Conservation (phyloP, 2,888 invertebrate genomes). For the Empis livida region DNA sequence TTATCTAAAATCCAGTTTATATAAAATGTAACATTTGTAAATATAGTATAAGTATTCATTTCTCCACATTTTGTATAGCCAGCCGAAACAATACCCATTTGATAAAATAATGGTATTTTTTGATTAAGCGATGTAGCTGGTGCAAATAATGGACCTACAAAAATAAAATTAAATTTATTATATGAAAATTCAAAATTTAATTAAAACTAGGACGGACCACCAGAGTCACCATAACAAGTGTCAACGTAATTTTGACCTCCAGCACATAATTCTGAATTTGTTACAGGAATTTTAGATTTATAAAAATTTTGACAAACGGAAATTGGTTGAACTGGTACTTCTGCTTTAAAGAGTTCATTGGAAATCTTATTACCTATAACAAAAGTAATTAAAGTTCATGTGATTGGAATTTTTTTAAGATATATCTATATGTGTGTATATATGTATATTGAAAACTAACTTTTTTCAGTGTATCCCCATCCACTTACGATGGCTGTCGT, state of each 20-base stretch:
- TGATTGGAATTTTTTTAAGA: no score
- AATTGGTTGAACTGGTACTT: conserved; percentile 13
- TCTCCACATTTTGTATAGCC: conserved; percentile 42
- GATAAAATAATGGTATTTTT: conserved; percentile 19
- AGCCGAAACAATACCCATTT: conserved; percentile 48
- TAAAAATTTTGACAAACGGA: conserved; percentile 15
- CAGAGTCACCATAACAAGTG: conserved; percentile 14
- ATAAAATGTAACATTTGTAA: conserved; percentile 39
- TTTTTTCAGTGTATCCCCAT: conserved; percentile 25
- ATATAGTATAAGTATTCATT: conserved; percentile 39
- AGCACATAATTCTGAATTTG: conserved; percentile 37
- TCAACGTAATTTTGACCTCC: conserved; percentile 31
- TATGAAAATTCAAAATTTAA: no score
- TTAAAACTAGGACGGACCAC: no score
- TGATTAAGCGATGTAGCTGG: conserved; percentile 2
- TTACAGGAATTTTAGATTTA: no score
- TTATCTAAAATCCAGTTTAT: conserved; percentile 41
- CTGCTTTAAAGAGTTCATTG: conserved; percentile 19
- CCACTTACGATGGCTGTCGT: conserved; percentile 21
- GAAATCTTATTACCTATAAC: conserved; percentile 11
- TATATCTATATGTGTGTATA: no score
- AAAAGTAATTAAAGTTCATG: not conserved
- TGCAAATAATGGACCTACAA: conserved; percentile 21
- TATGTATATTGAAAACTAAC: no score
- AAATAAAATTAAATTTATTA: no score